Conservation (phyloP, 2,888 invertebrate genomes). For the Agrotis ipsilon region DNA sequence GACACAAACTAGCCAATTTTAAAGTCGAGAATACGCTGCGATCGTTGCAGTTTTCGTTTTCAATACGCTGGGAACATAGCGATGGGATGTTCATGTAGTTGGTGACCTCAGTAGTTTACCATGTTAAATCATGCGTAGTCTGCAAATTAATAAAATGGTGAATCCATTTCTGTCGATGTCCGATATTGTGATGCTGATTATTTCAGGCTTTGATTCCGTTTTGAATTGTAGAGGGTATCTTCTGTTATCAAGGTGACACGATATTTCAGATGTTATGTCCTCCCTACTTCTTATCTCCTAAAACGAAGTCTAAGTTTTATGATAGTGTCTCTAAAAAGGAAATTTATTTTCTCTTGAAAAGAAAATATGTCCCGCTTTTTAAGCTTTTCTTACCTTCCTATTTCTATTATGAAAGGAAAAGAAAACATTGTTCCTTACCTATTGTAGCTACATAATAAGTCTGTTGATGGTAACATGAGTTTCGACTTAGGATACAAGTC, state of each 20-base stretch:
- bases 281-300: not conserved
- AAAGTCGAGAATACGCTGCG: not conserved
- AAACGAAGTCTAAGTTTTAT: conserved; percentile 40
- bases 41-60: not conserved
- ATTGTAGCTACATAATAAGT: conserved; percentile 75
- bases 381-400: conserved; percentile 68
- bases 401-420: conserved; percentile 73
- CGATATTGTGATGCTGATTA: not conserved
- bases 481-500: conserved; percentile 85
- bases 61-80: not conserved
- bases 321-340: conserved; percentile 44
- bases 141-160: conserved; percentile 1
- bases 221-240: not conserved
- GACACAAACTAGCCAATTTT: conserved; percentile 52
- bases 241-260: not conserved
- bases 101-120: not conserved
- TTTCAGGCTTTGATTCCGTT: not conserved
- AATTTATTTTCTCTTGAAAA: conserved; percentile 61
- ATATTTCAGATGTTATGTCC: not conserved
- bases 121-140: not conserved
- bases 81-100: not conserved
- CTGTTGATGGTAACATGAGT: conserved; percentile 83
- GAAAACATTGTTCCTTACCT: conserved; percentile 74
- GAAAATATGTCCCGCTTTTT: conserved; percentile 63
- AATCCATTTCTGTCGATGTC: not conserved